Evolutionary conservation across 2,113 vertebrate genomes (phyloP).

Genomic region (Mugil cephalus): DNA sequence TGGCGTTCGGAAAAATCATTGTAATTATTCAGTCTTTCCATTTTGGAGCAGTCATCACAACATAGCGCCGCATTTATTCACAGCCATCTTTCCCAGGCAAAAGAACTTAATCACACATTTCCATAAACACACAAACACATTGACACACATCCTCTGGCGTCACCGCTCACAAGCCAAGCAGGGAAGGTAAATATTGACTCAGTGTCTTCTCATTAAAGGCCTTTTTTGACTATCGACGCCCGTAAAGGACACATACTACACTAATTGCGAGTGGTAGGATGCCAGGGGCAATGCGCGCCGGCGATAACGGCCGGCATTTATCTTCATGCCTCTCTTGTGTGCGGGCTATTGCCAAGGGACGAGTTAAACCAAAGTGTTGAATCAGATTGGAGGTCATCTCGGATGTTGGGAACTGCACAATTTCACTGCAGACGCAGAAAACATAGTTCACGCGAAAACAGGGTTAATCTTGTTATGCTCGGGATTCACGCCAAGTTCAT

Average conservation of each 20-base stretch:
- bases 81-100: conserved; percentile 43
- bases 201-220: conserved; percentile 59
- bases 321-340: conserved; percentile 10
- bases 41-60: conserved; percentile 51
- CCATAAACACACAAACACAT: conserved; percentile 74
- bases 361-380: conserved; percentile 16
- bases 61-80: conserved; percentile 47
- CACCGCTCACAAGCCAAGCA: conserved; percentile 34
- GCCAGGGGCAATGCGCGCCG: conserved; percentile 14
- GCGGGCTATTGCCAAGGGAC: conserved; percentile 27
- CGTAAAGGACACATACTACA: conserved; percentile 37
- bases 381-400: conserved; percentile 60
- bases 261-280: conserved; percentile 31
- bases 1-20: conserved; percentile 24
- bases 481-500: conserved; percentile 70
- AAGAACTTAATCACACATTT: conserved; percentile 65
- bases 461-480: conserved; percentile 75
- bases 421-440: conserved; percentile 50
- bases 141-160: conserved; percentile 62
- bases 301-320: conserved; percentile 43
- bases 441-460: conserved; percentile 60
- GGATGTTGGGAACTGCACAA: conserved; percentile 56
- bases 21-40: conserved; percentile 47
- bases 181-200: conserved; percentile 74
- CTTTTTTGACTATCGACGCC: conserved; percentile 44